Conservation (phyloP, 2,888 invertebrate species). For the Hylaea fasciaria region DNA sequence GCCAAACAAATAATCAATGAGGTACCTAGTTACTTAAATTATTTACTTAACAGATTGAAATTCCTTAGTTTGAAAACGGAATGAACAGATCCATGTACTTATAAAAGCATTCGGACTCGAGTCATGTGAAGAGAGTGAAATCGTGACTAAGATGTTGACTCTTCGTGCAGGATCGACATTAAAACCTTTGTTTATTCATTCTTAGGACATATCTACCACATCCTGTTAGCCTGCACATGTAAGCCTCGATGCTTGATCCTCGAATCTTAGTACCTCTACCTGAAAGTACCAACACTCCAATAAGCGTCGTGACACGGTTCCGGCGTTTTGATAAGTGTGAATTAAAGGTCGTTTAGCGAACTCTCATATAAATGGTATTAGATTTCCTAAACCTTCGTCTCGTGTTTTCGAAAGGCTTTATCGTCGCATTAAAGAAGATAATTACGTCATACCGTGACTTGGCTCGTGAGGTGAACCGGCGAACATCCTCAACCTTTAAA, state of each 20-base stretch:
- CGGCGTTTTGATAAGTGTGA: neutral
- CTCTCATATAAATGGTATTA: conserved; percentile 25
- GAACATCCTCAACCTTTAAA: conserved; percentile 78
- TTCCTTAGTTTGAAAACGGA: conserved; percentile 17
- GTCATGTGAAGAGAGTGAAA: conserved; percentile 20
- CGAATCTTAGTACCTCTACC: neutral
- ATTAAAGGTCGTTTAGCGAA: conserved; percentile 17
- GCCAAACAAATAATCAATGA: conserved; percentile 23
- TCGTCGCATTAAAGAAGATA: conserved; percentile 45
- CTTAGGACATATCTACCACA: conserved; percentile 12
- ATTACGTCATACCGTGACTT: conserved; percentile 69
- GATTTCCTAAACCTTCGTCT: conserved; percentile 48
- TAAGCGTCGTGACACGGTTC: neutral
- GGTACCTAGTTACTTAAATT: conserved; percentile 24
- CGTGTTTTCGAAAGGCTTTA: conserved; percentile 58
- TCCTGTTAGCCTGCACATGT: conserved; percentile 25
- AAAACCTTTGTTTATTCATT: conserved; percentile 29
- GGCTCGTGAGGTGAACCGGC: conserved; percentile 58
- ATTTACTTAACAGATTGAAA: conserved; percentile 26
- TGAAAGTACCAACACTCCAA: neutral
- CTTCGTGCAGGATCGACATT: conserved; percentile 21
- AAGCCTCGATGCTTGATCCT: neutral
- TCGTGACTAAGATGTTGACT: conserved; percentile 28
- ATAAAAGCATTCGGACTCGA: neutral
- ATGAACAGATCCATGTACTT: conserved; percentile 9